Percentiles rank a stretch among this genome's conserved stretches.
These are phyloP conservation scores for Nasua narica DNA, from an alignment of 2,797 vertebrate genomes.

Conservation along the genomic window DNA sequence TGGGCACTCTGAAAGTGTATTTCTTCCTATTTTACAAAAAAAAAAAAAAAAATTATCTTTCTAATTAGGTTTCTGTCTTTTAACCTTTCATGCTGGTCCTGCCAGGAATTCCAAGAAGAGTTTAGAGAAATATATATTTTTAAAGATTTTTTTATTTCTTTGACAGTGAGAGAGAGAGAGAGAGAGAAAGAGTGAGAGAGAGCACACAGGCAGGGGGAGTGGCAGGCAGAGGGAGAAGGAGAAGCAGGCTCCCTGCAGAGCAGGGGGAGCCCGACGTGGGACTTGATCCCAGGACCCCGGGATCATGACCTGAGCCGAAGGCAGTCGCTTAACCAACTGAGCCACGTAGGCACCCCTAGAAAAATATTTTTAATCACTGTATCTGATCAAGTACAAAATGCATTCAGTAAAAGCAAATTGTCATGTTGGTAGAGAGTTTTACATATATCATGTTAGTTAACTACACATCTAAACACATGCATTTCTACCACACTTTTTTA, in stretches of 20 bases:
- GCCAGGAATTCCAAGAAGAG: neutral
- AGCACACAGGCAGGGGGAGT: no score
- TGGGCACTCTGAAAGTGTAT: neutral
- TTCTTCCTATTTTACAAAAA: neutral
- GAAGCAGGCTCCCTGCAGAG: no score
- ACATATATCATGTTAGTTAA: neutral
- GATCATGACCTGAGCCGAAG: no score
- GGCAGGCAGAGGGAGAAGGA: no score
- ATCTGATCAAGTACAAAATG: neutral
- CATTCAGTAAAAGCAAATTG: neutral
- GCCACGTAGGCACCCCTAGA: neutral
- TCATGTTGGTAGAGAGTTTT: neutral
- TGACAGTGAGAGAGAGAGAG: no score
- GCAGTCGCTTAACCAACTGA: no score
- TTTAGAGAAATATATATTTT: neutral
- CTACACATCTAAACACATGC: neutral
- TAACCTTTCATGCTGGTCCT: neutral
- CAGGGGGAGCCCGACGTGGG: no score
- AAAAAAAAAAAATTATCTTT: neutral
- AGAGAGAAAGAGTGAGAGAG: no score
- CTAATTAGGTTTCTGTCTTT: neutral
- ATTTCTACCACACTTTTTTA: neutral
- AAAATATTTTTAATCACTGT: neutral
- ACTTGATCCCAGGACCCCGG: no score
- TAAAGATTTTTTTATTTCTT: no score